Evolutionary conservation across 2,797 vertebrate species (phyloP), one percentile per base, ranked within the genome.

Genomic region (Acrocephalus scirpaceus): DNA sequence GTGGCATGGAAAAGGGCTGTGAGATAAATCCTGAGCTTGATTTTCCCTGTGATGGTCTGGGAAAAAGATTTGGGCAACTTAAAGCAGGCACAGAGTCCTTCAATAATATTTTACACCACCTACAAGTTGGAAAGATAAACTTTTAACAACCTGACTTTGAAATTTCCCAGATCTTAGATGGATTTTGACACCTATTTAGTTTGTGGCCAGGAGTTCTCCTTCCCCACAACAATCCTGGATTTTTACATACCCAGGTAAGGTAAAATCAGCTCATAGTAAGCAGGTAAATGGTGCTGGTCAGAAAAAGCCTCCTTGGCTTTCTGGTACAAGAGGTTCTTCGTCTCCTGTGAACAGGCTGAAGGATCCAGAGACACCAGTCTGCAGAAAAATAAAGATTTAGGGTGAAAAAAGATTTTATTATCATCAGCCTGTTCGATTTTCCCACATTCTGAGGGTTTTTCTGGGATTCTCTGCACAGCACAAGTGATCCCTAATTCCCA

Each of bases 171-270:
- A 27, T 40, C 26, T 45, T 23, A 1, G 17, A 13, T 34, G 36
- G 23, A 23, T 70, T 58, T n/a, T 30, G 30, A 34, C 2, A 32
- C 7, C 10, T 7, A 5, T 16, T 51, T n/a, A 21, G n/a, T 6
- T 62, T 66, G 29, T 61, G 73, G n/a, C 51, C 19, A 15, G 27
- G 27, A 29, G 3, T 4, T 38, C 27, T 30, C 57, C 30, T 32
- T 30, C 34, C 69, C 66, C 18, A 15, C 3, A 30, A 6, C n/a
- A 64, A 64, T 1, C 4, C 18, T 20, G 21, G 0, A n/a, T 56
- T 75, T 80, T 53, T 58, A 64, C 98, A 82, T 88, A 98, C 98
- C 96, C 34, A 98, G 93, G 54, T 97, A 98, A 3, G 97, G 78
- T 47, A 47, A 47, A 62, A 98, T 97, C 36, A 66, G 94, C 12